phyloP scores from a whole-genome alignment of 2,797 vertebrate genomes.

The Sebastes miniatus region DNA sequence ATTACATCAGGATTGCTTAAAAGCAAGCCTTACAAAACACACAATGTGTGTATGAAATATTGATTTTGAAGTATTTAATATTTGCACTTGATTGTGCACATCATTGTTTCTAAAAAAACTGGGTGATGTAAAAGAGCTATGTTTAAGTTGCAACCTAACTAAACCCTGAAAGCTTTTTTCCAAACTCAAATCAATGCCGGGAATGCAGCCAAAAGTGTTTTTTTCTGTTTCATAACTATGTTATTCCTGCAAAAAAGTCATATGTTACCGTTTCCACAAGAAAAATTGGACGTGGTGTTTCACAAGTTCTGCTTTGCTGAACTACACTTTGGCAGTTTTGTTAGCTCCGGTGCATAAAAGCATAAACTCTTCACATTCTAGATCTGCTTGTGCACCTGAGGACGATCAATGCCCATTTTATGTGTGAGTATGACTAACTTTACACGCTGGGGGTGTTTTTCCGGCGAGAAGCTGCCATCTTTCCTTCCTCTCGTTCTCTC shows the following conservation, averaged over 20 bases:
- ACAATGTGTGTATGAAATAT: background rate
- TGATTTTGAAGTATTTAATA: background rate
- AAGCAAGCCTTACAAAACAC: background rate
- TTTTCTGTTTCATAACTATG: background rate
- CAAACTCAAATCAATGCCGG: background rate
- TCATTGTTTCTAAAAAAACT: background rate
- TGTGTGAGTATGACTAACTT: conserved; percentile 96
- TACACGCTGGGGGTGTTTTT: conserved; percentile 64
- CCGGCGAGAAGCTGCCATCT: conserved; percentile 36
- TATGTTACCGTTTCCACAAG: background rate
- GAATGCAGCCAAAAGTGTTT: background rate
- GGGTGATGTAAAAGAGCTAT: background rate
- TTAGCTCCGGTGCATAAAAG: conserved; percentile 89
- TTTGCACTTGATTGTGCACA: background rate
- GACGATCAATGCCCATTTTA: conserved; percentile 95
- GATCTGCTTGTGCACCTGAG: conserved; percentile 95
- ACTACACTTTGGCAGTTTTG: conserved; percentile 83
- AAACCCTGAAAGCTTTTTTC: background rate
- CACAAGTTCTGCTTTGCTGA: conserved; percentile 76
- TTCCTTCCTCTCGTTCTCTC: conserved; percentile 29
- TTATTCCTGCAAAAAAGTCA: background rate
- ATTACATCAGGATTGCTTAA: background rate
- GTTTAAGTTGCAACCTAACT: background rate
- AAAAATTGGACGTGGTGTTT: conserved; percentile 29
- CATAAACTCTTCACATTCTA: conserved; percentile 92